Evolutionary conservation across 2,888 invertebrate genomes (phyloP), one percentile per base, ranked within the genome.

Genomic region (Pheosia tremula): DNA sequence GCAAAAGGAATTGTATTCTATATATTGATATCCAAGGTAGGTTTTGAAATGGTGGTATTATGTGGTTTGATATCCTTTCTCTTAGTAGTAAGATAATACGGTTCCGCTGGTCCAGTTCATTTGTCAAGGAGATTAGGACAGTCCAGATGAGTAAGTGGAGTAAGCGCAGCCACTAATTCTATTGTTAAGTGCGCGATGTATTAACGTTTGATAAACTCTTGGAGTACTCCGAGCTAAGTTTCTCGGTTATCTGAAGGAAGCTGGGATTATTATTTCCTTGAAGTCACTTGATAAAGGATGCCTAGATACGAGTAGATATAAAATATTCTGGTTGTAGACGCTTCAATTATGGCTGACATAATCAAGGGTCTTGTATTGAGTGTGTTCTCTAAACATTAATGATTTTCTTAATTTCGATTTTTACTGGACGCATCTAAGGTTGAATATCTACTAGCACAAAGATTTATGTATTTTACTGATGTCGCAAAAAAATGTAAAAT

Each of bases 51-150:
- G 60, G 47, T 6, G 37, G 7, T 13, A 6, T 36, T 58, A 13
- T 53, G 56, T 54, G 54, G 58, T 66, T 66, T 70, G 68, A 70
- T 76, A 65, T 71, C 59, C 64, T 64, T 70, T 69, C 69, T 70
- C 66, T 24, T 24, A 24, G 24, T 70, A 69, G 69, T 73, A 67
- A 76, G 79, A 79, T 79, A 79, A 79, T 79, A 66, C 72, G 74
- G 70, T 71, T 71, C 71, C 68, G 66, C 64, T 74, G 69, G 80
- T 78, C 74, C 72, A 76, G 73, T 79, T 76, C 78, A 79, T 79
- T 79, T 79, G 78, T 79, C 79, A 79, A 69, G 69, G 69, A 79
- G 80, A 78, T 79, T 77, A 75, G 72, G 69, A 70, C 72, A 68
- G 75, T 72, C 75, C 75, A 77, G 75, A 77, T 75, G 75, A 75